These are phyloP conservation scores for Ammospiza maritima DNA, from an alignment of 2,797 vertebrate genomes.

Conservation along the genomic window DNA sequence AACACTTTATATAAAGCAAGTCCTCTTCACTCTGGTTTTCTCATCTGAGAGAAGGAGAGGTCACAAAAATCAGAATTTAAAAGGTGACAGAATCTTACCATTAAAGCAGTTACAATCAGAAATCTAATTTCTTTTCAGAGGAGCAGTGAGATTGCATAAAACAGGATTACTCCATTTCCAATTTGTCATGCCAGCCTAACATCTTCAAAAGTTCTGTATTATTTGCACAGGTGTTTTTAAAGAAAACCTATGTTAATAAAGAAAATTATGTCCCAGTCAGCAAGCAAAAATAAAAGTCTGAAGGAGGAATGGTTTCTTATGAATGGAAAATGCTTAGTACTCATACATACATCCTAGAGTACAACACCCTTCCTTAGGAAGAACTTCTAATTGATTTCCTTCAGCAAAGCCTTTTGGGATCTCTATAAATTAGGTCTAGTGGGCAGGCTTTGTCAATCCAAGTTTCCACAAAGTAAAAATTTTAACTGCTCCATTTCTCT, in stretches of 20 bases:
- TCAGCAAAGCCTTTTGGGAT: slow-evolving; percentile 39
- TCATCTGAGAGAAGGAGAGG: neutral
- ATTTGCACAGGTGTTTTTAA: neutral
- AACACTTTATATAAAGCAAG: neutral
- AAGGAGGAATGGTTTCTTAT: neutral
- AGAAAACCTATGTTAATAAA: neutral
- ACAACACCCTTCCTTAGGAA: slow-evolving; percentile 5
- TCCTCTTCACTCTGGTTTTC: neutral
- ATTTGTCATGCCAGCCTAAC: neutral
- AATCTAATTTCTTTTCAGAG: neutral
- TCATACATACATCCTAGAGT: neutral
- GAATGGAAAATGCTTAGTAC: neutral
- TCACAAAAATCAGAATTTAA: neutral
- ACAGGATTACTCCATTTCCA: neutral
- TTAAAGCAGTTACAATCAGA: neutral
- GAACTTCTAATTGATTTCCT: neutral
- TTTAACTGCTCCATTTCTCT: neutral
- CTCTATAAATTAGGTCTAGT: slow-evolving; percentile 39
- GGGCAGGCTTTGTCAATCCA: slow-evolving; percentile 31
- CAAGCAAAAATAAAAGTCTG: neutral
- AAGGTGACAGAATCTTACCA: neutral
- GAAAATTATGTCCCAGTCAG: neutral
- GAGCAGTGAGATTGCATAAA: neutral
- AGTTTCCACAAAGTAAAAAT: slow-evolving; percentile 10
- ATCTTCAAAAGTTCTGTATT: neutral